Evolutionary conservation across 2,113 vertebrate genomes (phyloP).

Genomic region (Phylloscopus trochilus): DNA sequence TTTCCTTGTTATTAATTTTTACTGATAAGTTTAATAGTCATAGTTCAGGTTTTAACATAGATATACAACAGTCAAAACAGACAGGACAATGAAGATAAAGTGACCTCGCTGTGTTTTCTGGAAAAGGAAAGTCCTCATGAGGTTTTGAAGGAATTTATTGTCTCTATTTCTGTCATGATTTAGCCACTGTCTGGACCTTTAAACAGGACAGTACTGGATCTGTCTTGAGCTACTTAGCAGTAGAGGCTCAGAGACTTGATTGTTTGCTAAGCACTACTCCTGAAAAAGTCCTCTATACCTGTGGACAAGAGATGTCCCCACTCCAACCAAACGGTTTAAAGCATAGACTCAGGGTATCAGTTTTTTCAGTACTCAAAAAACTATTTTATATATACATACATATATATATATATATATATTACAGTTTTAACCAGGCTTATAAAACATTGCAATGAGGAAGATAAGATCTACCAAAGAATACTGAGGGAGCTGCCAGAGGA

Average conservation of each 20-base stretch:
- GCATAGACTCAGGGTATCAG: neutral
- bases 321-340: neutral
- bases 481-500: neutral
- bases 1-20: neutral
- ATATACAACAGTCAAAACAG: neutral
- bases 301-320: neutral
- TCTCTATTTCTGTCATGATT: neutral
- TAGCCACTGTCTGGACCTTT: neutral
- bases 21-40: neutral
- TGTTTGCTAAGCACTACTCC: neutral
- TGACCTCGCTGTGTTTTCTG: neutral
- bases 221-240: neutral
- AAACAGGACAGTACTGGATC: neutral
- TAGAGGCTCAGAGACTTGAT: neutral
- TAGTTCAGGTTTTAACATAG: neutral
- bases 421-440: neutral
- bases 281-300: neutral
- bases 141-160: neutral
- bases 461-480: neutral
- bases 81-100: neutral
- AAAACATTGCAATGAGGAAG: neutral
- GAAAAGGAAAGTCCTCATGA: neutral
- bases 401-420: no score
- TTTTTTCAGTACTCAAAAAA: neutral
- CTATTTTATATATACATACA: neutral